phyloP scores from a whole-genome alignment of 2,888 invertebrate species.

The Myopa tessellatipennis region DNA sequence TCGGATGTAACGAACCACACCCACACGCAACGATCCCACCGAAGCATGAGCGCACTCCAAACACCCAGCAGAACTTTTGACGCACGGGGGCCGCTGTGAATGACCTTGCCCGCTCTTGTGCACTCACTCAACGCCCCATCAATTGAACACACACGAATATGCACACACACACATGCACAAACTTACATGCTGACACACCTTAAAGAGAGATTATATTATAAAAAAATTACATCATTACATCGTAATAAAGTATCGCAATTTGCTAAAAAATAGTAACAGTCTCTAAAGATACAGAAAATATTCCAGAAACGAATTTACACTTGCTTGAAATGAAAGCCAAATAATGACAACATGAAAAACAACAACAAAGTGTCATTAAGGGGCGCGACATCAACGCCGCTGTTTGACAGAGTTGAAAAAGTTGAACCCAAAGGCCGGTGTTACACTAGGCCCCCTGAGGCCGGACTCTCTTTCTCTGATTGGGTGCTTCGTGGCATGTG shows the following conservation, averaged over 20 bases:
- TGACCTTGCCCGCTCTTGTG: constrained; percentile 19
- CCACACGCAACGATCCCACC: background rate
- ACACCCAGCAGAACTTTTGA: background rate
- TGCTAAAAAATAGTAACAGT: no score
- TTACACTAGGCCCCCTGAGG: no score
- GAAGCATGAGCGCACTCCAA: no score
- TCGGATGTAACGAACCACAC: background rate
- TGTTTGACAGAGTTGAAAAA: background rate
- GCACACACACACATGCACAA: background rate
- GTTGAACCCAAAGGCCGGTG: no score
- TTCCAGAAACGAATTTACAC: no score
- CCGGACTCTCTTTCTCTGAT: no score
- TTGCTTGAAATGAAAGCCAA: background rate
- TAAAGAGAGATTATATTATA: no score
- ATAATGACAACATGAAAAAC: background rate
- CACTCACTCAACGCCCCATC: background rate
- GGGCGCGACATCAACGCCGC: constrained; percentile 17
- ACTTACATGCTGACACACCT: background rate
- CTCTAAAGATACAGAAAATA: no score
- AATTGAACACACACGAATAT: background rate
- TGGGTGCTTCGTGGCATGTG: no score
- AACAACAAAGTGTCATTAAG: constrained; percentile 7
- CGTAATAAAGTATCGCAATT: no score
- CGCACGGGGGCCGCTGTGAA: constrained; percentile 15
- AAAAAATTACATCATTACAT: background rate